phyloP scores from a whole-genome alignment of 92 coral and sea anemone genomes.

The Palythoa grandis region DNA sequence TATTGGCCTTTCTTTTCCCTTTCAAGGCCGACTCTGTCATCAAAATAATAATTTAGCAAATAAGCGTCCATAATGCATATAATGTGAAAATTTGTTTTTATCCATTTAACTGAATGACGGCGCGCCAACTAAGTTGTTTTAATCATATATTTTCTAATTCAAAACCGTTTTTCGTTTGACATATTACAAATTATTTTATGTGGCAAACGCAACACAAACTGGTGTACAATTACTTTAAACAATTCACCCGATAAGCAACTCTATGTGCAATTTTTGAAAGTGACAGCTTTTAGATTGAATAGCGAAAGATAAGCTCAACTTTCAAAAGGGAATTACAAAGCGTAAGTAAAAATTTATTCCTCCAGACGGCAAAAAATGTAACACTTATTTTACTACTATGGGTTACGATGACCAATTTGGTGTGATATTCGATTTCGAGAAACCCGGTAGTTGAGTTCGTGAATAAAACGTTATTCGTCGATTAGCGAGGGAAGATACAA shows the following conservation, averaged over 20 bases:
- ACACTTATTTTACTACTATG: background rate
- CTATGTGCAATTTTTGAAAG: conserved; percentile 29
- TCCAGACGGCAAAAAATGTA: background rate
- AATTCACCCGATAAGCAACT: conserved; percentile 37
- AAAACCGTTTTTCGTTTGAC: conserved; percentile 34
- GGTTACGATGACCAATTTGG: background rate
- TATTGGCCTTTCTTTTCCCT: conserved; percentile 22
- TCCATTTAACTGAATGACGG: background rate
- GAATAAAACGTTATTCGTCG: conserved; percentile 24
- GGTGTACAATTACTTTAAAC: conserved; percentile 33
- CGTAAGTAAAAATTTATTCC: background rate
- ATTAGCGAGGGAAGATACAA: conserved; percentile 14
- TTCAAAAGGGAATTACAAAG: background rate
- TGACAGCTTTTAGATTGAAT: conserved; percentile 41
- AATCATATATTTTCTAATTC: conserved; percentile 16
- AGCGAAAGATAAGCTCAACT: conserved; percentile 13
- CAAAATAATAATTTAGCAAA: conserved; percentile 38
- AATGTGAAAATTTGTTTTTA: background rate
- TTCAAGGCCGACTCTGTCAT: conserved; percentile 37
- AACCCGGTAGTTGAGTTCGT: background rate
- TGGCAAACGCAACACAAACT: conserved; percentile 1
- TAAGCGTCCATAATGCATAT: conserved; percentile 22
- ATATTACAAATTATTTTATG: conserved; percentile 25
- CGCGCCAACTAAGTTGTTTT: conserved; percentile 13
- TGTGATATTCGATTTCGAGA: background rate